phyloP scores from a whole-genome alignment of 2,113 vertebrate species.

The Elachura formosa region DNA sequence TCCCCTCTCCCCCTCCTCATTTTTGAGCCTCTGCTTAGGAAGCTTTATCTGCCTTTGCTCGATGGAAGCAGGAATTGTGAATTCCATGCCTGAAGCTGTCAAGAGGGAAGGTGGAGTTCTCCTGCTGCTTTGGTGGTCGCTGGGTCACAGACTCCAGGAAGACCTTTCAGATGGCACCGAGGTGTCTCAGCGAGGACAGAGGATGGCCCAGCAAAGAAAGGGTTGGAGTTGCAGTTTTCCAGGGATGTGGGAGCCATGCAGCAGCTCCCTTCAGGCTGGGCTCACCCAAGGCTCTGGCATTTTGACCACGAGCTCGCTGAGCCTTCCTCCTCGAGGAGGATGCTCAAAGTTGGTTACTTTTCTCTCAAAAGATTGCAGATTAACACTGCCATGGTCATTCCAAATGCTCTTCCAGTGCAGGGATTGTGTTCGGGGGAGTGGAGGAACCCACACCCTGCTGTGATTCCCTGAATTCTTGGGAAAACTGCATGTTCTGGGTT shows the following conservation, averaged over 20 bases:
- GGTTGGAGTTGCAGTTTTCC: not conserved
- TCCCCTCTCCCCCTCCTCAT: not conserved
- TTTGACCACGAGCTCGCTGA: not conserved
- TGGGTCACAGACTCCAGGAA: not conserved
- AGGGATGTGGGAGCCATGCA: not conserved
- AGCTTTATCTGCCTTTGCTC: not conserved
- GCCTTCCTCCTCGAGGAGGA: not conserved
- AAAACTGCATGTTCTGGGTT: not conserved
- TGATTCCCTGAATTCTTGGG: not conserved
- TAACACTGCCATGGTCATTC: accelerated
- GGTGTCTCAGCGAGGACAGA: not conserved
- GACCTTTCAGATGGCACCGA: not conserved
- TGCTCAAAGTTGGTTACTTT: not conserved
- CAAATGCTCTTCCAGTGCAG: not conserved
- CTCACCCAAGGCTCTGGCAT: accelerated
- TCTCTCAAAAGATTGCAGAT: not conserved
- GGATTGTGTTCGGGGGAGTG: not conserved
- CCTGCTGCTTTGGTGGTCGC: not conserved
- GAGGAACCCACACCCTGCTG: not conserved
- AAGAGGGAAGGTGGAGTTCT: not conserved
- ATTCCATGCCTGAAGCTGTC: not conserved
- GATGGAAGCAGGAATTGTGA: not conserved
- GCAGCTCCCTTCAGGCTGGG: not conserved
- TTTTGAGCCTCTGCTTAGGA: not conserved
- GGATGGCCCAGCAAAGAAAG: accelerated